phyloP scores from a whole-genome alignment of 1,140 invertebrate species.

The Formica exsecta region DNA sequence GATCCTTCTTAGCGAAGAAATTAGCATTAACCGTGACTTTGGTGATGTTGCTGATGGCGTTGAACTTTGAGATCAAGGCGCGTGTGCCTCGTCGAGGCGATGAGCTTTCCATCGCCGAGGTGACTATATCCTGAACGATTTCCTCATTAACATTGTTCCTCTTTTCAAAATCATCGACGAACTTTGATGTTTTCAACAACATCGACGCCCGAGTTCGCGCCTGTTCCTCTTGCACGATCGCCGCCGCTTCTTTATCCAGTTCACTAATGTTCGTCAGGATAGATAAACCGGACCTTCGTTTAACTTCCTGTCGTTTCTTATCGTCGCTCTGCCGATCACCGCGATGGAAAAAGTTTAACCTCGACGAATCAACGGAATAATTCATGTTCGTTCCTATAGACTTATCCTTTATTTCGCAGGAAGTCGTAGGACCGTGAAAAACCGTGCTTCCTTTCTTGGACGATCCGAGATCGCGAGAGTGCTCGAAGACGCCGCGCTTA shows the following conservation, averaged over 20 bases:
- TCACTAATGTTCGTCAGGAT: conserved; percentile 93
- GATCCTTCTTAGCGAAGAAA: conserved; percentile 82
- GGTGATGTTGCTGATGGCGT: conserved; percentile 88
- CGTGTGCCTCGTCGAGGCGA: conserved; percentile 84
- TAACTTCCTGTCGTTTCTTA: conserved; percentile 81
- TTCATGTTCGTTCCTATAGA: conserved; percentile 64
- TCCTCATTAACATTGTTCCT: conserved; percentile 79
- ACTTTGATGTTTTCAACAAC: conserved; percentile 80
- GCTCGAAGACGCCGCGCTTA: conserved; percentile 86
- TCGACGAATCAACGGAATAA: conserved; percentile 76
- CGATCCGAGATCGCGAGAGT: conserved; percentile 65
- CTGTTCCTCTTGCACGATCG: conserved; percentile 90
- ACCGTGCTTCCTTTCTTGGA: conserved; percentile 67
- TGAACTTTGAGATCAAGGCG: conserved; percentile 89
- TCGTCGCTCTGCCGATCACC: conserved; percentile 83
- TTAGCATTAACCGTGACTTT: conserved; percentile 87
- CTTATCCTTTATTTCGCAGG: conserved; percentile 72
- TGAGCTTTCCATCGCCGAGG: conserved; percentile 80
- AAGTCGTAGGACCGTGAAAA: conserved; percentile 58
- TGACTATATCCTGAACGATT: conserved; percentile 81
- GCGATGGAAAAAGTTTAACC: conserved; percentile 79
- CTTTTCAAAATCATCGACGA: conserved; percentile 81
- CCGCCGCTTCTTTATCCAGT: conserved; percentile 91
- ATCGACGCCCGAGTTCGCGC: conserved; percentile 81
- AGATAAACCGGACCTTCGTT: conserved; percentile 88